A percentile compares a stretch with the other conserved stretches of the same genome.
Conservation (phyloP, 2,888 invertebrate genomes). For the Pomacea canaliculata region DNA sequence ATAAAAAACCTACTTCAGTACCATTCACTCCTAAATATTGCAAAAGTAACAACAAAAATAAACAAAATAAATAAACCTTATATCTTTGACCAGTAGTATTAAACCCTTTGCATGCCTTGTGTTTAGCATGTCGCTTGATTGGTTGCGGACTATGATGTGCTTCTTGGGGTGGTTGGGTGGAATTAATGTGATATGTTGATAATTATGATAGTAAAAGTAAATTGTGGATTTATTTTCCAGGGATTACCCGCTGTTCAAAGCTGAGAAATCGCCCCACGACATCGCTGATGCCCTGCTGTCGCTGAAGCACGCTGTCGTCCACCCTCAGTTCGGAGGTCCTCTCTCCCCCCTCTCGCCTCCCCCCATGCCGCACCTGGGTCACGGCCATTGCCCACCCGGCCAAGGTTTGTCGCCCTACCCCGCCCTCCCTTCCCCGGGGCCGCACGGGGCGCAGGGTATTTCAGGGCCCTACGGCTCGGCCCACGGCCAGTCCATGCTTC, state of each 20-base stretch:
- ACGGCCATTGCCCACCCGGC: constrained; percentile 11
- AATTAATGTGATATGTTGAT: too few relatives aligned
- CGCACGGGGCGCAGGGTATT: constrained; percentile 29
- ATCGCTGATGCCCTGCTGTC: constrained; percentile 91
- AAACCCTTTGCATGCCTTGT: too few relatives aligned
- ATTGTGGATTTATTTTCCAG: constrained; percentile 36
- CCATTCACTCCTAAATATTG: too few relatives aligned
- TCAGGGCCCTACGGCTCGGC: constrained; percentile 30
- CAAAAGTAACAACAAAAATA: background rate
- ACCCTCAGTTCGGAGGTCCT: constrained; percentile 74
- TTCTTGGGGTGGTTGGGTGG: too few relatives aligned
- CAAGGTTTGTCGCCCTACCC: constrained; percentile 28
- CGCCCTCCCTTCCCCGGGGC: constrained; percentile 38
- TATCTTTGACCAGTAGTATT: too few relatives aligned
- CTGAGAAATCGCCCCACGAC: constrained; percentile 72
- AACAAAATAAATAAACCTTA: background rate
- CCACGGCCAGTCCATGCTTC: constrained; percentile 42
- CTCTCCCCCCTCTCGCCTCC: constrained; percentile 64
- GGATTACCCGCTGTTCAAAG: constrained; percentile 62
- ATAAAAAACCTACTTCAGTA: too few relatives aligned
- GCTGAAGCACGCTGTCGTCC: constrained; percentile 88
- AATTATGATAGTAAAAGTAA: background rate
- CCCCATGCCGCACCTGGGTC: constrained; percentile 49
- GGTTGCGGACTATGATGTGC: too few relatives aligned
- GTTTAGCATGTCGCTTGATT: too few relatives aligned